Evolutionary conservation across 2,797 vertebrate species (phyloP).

Genomic region (Sebastes vulpes): DNA sequence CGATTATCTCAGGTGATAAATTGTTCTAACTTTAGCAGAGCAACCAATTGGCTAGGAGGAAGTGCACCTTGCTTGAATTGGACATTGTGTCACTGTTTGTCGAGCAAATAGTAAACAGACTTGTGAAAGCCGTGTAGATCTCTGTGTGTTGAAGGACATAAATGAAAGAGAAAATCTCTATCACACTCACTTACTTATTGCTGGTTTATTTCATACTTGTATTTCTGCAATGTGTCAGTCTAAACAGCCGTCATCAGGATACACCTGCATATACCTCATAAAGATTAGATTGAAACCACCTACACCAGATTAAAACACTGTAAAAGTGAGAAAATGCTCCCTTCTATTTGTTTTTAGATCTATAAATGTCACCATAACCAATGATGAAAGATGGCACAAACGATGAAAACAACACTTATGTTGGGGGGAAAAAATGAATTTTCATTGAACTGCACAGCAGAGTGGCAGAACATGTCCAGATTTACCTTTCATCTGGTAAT

Average conservation of each 20-base stretch:
- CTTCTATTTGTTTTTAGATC: neutral
- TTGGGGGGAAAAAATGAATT: neutral
- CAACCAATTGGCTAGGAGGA: neutral
- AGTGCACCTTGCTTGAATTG: neutral
- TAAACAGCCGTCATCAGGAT: neutral
- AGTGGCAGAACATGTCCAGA: conserved; percentile 31
- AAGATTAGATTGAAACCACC: neutral
- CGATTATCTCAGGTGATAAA: neutral
- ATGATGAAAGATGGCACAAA: neutral
- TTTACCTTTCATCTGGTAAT: conserved; percentile 25
- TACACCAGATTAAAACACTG: neutral
- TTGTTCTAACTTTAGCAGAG: neutral
- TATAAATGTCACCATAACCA: neutral
- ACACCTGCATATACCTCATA: neutral
- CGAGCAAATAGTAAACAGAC: neutral
- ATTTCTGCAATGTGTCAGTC: neutral
- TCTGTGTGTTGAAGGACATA: neutral
- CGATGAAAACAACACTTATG: neutral
- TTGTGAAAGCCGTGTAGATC: neutral
- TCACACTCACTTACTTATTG: neutral
- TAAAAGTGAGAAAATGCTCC: neutral
- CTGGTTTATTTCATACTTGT: neutral
- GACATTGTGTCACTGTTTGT: neutral
- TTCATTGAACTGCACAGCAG: neutral
- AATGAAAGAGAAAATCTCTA: neutral